Conservation (phyloP, 2,888 invertebrate species). For the Kryphioiulus occultus region DNA sequence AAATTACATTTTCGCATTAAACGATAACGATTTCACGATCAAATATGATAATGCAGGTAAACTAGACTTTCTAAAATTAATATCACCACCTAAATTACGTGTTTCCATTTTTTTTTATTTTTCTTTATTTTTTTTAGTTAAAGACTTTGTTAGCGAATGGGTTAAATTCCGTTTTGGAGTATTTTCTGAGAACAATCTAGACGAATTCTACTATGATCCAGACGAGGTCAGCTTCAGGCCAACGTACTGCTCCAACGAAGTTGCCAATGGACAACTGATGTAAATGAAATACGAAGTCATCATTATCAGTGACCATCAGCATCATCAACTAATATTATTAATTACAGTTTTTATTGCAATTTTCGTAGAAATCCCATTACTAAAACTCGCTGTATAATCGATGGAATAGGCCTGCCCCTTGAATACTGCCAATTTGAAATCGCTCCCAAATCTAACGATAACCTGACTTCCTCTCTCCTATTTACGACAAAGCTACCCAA, state of each 20-base stretch:
- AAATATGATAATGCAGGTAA: conserved; percentile 19
- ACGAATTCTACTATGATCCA: conserved; percentile 38
- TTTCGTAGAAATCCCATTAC: conserved; percentile 4
- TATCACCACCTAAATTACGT: too few relatives aligned
- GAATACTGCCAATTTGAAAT: conserved; percentile 15
- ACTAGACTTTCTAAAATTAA: too few relatives aligned
- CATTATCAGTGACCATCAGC: too few relatives aligned
- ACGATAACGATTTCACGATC: neutral
- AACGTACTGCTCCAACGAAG: conserved; percentile 33
- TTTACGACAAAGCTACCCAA: neutral
- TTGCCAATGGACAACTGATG: conserved; percentile 39
- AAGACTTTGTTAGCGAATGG: conserved; percentile 33
- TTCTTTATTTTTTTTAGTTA: neutral
- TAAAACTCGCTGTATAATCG: neutral
- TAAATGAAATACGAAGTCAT: neutral
- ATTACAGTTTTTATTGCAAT: neutral
- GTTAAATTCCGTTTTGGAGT: conserved; percentile 36
- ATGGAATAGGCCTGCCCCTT: conserved; percentile 27
- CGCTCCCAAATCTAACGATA: neutral
- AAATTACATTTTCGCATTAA: neutral
- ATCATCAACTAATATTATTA: too few relatives aligned
- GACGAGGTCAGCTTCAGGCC: neutral
- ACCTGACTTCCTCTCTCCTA: conserved; percentile 37
- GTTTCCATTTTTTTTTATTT: too few relatives aligned
- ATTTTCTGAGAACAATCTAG: neutral